Base-by-base conservation (phyloP, 2,113 vertebrate species). In the Heptranchias perlo region DNA sequence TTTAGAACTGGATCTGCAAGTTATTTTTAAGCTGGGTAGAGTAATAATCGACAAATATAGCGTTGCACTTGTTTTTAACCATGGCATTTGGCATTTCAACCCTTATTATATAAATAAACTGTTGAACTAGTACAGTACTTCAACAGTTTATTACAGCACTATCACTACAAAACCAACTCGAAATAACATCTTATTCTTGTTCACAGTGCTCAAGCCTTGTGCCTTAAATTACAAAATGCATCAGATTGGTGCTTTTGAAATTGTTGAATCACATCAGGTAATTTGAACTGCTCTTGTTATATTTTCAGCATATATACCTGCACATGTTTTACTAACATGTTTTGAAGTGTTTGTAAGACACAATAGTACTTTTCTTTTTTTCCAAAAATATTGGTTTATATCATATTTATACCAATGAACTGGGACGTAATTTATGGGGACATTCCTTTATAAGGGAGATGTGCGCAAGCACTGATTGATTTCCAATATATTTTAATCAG, bases 11-110 rank as follows among this genome's bases (percentile, higher is more conserved):
- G 93, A 73, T 4, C 61, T 52, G 58, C 78, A 3, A 3, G 10
- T 96, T 97, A 96, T 96, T 97, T 96, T 96, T 92, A 52, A 21
- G 23, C 89, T 96, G 18, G 78, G 96, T 96, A 96, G 96, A 97
- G 96, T 87, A 92, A 96, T 94, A 11, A 47, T 94, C 25, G 39
- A 52, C 94, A 69, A 35, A 69, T 95, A 52, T 95, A 95, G 21
- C 94, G 28, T 52, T 52, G 96, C 96, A 64, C 18, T 96, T 96
- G 94, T 54, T 96, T 96, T 54, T 96, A 96, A 96, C 96, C 96
- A 96, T 96, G 87, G 54, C 89, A 23, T 96, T 97, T 96, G 96
- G 96, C 96, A 96, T 82, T 95, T 95, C 64, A 95, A 62, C 11
- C 31, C 25, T 52, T 67, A 18, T 64, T 93, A 62, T 93, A 62